Percentiles rank a stretch among this genome's conserved stretches.
Evolutionary conservation across 2,888 invertebrate genomes (phyloP).

Genomic region (Diarsia rubi): DNA sequence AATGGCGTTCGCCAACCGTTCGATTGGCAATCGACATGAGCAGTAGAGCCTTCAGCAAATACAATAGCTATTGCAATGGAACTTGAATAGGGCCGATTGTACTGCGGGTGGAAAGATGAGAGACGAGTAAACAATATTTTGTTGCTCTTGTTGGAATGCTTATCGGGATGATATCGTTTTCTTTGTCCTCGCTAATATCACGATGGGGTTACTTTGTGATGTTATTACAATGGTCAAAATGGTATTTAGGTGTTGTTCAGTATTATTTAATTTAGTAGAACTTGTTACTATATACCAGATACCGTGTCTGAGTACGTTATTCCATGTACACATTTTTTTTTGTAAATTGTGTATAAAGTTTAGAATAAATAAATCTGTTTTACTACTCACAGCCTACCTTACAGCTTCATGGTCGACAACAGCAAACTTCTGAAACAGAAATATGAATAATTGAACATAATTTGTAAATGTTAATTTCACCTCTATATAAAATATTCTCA

Average conservation of each 20-base stretch:
- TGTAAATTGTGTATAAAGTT: not conserved
- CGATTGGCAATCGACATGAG: conserved; percentile 87
- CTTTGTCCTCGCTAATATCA: conserved; percentile 37
- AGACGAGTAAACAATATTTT: conserved; percentile 84
- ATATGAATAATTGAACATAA: not conserved
- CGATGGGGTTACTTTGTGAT: not conserved
- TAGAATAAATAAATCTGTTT: not conserved
- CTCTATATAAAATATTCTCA: conserved; percentile 20
- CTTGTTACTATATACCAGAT: not conserved
- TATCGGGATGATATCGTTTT: conserved; percentile 60
- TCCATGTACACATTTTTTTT: not conserved
- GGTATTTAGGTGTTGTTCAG: not conserved
- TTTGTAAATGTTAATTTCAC: conserved; percentile 20
- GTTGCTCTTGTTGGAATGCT: conserved; percentile 68
- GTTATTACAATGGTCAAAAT: not conserved
- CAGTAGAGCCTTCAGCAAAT: conserved; percentile 87
- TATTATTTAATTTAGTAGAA: not conserved
- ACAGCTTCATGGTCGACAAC: not conserved
- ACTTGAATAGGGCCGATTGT: conserved; percentile 80
- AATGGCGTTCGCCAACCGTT: conserved; percentile 80
- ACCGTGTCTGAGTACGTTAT: no score
- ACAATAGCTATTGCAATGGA: conserved; percentile 86
- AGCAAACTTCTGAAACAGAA: not conserved
- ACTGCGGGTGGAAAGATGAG: conserved; percentile 80
- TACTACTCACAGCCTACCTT: not conserved